These are phyloP conservation scores for Caenorhabditis imperialis DNA, from an alignment of 2,888 invertebrate genomes.

Conservation along the genomic window DNA sequence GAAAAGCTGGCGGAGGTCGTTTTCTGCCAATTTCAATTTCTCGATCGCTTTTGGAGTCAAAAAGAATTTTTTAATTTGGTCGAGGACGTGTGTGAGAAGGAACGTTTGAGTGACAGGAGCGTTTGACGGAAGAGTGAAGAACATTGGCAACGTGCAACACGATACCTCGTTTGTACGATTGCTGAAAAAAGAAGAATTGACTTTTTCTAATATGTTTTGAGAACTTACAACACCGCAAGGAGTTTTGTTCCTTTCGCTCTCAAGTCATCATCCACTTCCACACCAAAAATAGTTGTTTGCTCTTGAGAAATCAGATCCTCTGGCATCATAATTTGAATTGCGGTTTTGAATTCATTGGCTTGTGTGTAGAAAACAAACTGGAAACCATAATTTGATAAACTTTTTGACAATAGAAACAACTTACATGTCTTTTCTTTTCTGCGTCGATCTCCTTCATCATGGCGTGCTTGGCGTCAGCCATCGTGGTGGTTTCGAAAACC, in stretches of 20 bases:
- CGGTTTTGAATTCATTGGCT: no score
- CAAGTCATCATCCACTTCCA: constrained; percentile 48
- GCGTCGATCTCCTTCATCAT: constrained; percentile 50
- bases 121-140: constrained; percentile 35
- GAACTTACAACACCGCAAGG: constrained; percentile 46
- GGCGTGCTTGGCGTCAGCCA: constrained; percentile 50
- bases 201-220: no score
- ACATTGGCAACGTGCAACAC: constrained; percentile 43
- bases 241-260: constrained; percentile 7
- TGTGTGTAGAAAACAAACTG: not conserved
- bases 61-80: no score
- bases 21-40: no score
- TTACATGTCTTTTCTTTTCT: constrained; percentile 26
- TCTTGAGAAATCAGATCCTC: constrained; percentile 29
- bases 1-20: no score
- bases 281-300: constrained; percentile 49
- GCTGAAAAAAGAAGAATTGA: constrained; percentile 27
- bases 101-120: constrained; percentile 21
- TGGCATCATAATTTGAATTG: constrained; percentile 48
- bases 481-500: constrained; percentile 62
- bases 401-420: not conserved
- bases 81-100: no score
- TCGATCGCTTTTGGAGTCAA: no score
- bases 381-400: no score
- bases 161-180: constrained; percentile 39